Percentiles rank a stretch among this genome's conserved stretches.
These are phyloP conservation scores for Indri indri DNA, from an alignment of 2,113 vertebrate species.

Conservation along the genomic window DNA sequence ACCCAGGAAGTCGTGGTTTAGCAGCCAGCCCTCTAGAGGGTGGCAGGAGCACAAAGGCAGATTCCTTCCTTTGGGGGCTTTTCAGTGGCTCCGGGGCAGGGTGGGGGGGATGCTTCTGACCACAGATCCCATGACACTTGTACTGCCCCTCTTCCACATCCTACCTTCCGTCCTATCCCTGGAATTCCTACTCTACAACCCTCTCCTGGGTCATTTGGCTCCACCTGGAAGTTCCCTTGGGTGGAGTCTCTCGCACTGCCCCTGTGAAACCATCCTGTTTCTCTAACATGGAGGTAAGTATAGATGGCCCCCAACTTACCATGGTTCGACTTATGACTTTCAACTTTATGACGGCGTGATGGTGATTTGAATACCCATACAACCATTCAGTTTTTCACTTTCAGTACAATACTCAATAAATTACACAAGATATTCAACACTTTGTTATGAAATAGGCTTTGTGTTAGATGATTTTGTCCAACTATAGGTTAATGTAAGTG, in stretches of 20 bases:
- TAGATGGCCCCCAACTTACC: not conserved
- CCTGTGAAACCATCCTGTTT: not conserved
- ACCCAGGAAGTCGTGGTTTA: not conserved
- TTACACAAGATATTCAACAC: not conserved
- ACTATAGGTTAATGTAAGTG: not conserved
- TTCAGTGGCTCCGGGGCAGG: not conserved
- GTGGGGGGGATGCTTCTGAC: too few species aligned
- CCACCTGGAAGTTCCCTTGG: not conserved
- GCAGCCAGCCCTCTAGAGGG: not conserved
- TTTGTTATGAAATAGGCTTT: not conserved
- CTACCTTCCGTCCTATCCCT: not conserved
- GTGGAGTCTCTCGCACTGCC: not conserved
- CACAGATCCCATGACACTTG: not conserved
- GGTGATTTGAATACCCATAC: not conserved
- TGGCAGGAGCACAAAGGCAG: not conserved
- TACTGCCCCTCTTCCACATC: not conserved
- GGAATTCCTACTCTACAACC: not conserved
- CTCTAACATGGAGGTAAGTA: not conserved
- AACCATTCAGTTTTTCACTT: not conserved
- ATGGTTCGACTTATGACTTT: not conserved
- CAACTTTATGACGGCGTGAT: not conserved
- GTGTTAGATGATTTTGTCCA: not conserved
- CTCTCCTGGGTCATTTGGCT: not conserved
- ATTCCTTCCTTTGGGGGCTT: not conserved
- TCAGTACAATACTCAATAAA: not conserved